These are phyloP conservation scores for Diploscapter pachys DNA, from an alignment of 1,140 invertebrate genomes.

Conservation along the genomic window DNA sequence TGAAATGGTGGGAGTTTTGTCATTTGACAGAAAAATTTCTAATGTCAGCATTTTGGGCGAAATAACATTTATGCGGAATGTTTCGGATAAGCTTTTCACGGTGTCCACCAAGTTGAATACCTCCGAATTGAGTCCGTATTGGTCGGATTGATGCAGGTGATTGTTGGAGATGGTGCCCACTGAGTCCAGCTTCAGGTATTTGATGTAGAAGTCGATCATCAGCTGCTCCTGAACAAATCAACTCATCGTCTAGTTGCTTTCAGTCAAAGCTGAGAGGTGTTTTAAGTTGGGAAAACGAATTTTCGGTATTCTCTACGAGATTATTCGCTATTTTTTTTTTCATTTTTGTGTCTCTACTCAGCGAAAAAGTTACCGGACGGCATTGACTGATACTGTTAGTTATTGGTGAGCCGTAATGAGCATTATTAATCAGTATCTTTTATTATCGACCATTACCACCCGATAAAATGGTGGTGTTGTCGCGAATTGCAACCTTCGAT, in stretches of 20 bases:
- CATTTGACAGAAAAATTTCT: not conserved
- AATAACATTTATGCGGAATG: too few species aligned
- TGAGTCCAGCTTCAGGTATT: slow-evolving; percentile 45
- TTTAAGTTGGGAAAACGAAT: not conserved
- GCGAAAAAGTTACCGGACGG: too few species aligned
- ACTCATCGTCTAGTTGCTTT: too few species aligned
- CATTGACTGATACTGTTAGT: too few species aligned
- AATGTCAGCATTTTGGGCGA: too few species aligned
- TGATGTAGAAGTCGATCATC: slow-evolving; percentile 41
- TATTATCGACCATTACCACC: too few species aligned
- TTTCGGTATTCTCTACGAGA: not conserved
- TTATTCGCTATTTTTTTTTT: not conserved
- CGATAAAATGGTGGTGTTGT: too few species aligned
- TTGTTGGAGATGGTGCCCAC: slow-evolving; percentile 46
- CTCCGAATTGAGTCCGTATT: slow-evolving; percentile 20
- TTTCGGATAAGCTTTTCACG: too few species aligned
- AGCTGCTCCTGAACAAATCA: slow-evolving; percentile 25
- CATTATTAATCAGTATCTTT: too few species aligned
- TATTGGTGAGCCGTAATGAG: too few species aligned
- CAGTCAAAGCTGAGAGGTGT: too few species aligned
- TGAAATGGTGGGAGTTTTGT: not conserved
- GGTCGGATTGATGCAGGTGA: slow-evolving; percentile 45
- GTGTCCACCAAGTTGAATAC: slow-evolving; percentile 28
- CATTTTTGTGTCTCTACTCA: not conserved
- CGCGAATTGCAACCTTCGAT: too few species aligned